phyloP scores from a whole-genome alignment of 2,113 vertebrate species.

The Bubo bubo region DNA sequence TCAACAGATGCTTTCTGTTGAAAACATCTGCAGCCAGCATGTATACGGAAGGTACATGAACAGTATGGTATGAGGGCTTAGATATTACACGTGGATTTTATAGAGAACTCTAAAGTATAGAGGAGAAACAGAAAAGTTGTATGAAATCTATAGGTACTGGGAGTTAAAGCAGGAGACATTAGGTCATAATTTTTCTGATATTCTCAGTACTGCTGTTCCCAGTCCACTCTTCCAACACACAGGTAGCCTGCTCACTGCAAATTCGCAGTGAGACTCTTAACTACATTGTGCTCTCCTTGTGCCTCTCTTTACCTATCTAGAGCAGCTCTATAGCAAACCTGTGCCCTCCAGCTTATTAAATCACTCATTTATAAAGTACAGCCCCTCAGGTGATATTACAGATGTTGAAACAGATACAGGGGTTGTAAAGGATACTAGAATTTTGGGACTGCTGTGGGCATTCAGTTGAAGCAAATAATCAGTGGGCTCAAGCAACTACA shows the following conservation, averaged over 20 bases:
- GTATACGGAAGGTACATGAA: neutral
- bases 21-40: neutral
- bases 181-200: neutral
- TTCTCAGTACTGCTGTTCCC: neutral
- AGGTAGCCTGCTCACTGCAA: neutral
- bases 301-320: neutral
- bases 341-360: neutral
- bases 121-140: neutral
- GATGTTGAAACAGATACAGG: neutral
- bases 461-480: neutral
- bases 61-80: neutral
- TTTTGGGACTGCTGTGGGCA: neutral
- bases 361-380: neutral
- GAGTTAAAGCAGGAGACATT: neutral
- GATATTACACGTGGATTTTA: neutral
- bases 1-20: neutral
- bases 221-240: neutral
- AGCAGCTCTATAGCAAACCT: neutral
- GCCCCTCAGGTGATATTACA: neutral
- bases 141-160: neutral
- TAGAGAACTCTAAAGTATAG: neutral
- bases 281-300: neutral
- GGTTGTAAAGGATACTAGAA: neutral
- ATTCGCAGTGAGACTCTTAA: neutral
- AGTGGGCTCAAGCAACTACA: neutral